Base-by-base conservation (phyloP, 2,113 vertebrate species). In the Leptosomus discolor region DNA sequence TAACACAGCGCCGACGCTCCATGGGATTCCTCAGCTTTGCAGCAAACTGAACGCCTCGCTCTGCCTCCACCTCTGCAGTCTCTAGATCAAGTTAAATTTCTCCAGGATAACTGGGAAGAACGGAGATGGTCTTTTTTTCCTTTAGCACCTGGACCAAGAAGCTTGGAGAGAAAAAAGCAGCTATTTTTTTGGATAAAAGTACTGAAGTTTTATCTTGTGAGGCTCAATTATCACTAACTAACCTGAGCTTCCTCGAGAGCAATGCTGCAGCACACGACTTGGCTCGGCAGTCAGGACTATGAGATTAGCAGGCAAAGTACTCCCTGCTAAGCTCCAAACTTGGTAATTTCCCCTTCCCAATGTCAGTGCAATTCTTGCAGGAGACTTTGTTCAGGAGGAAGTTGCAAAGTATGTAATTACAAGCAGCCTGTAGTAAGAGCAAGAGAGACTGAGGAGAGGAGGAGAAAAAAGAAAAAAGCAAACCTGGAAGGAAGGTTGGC, bases 301-400 rank as follows among this genome's bases (percentile, higher is more conserved):
- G 13, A 87, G 50, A 2, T 3, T 15, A 64, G 77, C 43, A 57
- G 45, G 18, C 50, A 61, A 79, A 77, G 54, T 26, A 37, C 75
- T 77, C 0, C 1, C 26, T 57, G 9, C 22, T 41, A 32, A 22
- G 24, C 57, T 85, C 65, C 50, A 50, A 34, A 82, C 2, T 48
- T 23, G 37, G 63, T 74, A 43, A 86, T 43, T 69, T 67, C 56
- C 54, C 14, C 11, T 13, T 88, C 53, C 75, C 16, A 12, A 0
- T 74, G 75, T 43, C 56, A 53, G 36, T 4, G 2, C 46, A 54
- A 11, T 60, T 56, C 64, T 73, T 45, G 29, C 37, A 51, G 54
- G n/a, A 88, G 80, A 73, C 77, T 91, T 88, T 63, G 84, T 48
- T 46, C 74, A 70, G 60, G 45, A 79, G 78, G 87, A 90, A 83